Evolutionary conservation across 2,113 vertebrate genomes (phyloP), one percentile per base, ranked within the genome.

Genomic region (Takifugu flavidus): DNA sequence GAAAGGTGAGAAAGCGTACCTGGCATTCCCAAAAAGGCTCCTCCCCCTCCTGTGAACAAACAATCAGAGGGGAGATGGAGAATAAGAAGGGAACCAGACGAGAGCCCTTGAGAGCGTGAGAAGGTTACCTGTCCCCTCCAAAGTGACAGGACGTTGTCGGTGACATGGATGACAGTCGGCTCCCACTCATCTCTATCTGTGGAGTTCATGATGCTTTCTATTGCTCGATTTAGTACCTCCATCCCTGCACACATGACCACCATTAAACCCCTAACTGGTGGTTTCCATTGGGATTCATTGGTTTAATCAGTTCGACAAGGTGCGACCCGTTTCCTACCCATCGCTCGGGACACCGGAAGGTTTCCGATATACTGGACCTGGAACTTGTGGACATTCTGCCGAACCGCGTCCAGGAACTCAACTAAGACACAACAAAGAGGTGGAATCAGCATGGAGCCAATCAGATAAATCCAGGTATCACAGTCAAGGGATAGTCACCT

Each of bases 1-100:
- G 95, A 75, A 98, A 98, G 78, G 94, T 98, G 84, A 98, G 90
- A 2, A 93, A 94, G 4, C 96, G 93, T 49, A 98, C 95, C 75
- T 94, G 93, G 57, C 92, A 94, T 80, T 97, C 93, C 94, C 95
- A 98, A 56, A 96, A 77, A 2, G 93, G 92, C 6, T 93, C 87
- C 2, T 91, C 91, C 13, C 91, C 91, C 26, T 92, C 90, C 89
- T 92, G 80, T 49, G 12, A 25, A 28, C 20, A 42, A 59, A 3
- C 62, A 66, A 59, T 52, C 7, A 82, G n/a, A 67, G 7, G 12
- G 25, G 5, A 2, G 49, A 25, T 20, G 34, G 27, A 58, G 4
- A 49, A 20, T 59, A 31, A 55, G 20, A 25, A 3, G 4, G 7
- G 4, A n/a, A n/a, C 45, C 45, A 47, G 45, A 4, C 45, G 13